A percentile compares a stretch with the other conserved stretches of the same genome.
phyloP scores from a whole-genome alignment of 2,113 vertebrate species.

The Ictidomys tridecemlineatus region DNA sequence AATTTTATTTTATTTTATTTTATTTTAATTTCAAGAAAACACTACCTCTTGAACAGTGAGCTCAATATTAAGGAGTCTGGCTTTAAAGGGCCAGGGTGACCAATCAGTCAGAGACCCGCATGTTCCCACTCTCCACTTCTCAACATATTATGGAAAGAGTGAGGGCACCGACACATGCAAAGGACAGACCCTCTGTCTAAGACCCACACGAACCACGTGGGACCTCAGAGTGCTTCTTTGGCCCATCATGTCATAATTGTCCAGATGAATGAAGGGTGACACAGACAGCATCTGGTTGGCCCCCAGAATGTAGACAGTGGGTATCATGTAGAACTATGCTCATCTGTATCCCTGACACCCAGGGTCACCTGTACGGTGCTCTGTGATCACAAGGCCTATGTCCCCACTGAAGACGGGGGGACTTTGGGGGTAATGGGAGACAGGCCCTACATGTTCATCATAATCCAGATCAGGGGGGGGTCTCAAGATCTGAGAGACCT shows the following conservation, averaged over 20 bases:
- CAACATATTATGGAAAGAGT: neutral
- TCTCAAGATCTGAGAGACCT: neutral
- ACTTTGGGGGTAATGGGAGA: neutral
- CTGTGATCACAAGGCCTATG: neutral
- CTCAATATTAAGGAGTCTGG: neutral
- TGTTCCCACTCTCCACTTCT: neutral
- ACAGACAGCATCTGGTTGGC: neutral
- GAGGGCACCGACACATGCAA: accelerated
- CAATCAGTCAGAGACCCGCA: accelerated
- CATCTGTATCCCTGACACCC: neutral
- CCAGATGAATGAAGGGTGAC: no score
- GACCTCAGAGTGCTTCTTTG: no score
- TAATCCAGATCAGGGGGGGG: no score
- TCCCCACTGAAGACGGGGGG: neutral
- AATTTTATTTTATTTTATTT: no score
- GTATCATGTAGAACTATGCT: accelerated
- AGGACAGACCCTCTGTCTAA: neutral
- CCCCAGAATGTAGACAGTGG: neutral
- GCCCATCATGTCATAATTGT: neutral
- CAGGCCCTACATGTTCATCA: neutral
- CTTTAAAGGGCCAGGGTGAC: neutral
- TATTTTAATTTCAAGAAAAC: conserved; percentile 77
- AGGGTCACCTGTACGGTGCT: no score
- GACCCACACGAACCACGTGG: accelerated
- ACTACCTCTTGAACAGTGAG: neutral